Conservation (phyloP, 2,113 vertebrate genomes). For the Sisor rabdophorus region DNA sequence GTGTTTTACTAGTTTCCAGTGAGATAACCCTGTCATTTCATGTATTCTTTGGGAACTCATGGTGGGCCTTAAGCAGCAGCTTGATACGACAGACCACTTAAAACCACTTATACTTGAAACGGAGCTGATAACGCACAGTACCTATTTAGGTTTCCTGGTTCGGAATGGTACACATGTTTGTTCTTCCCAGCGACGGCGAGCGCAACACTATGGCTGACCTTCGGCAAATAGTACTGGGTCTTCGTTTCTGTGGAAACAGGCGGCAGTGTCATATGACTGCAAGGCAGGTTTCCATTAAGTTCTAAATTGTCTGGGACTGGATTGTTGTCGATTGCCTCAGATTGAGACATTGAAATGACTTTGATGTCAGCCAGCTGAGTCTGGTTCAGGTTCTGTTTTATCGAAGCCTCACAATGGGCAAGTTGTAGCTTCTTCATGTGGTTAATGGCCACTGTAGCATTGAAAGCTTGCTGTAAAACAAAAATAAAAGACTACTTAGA, state of each 20-base stretch:
- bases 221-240: constrained; percentile 58
- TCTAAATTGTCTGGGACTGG: constrained; percentile 30
- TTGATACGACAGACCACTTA: too few species aligned
- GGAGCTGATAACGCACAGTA: constrained; percentile 30
- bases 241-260: constrained; percentile 44
- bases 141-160: constrained; percentile 74
- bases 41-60: too few species aligned
- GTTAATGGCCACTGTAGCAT: constrained; percentile 83
- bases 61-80: too few species aligned
- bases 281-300: background rate
- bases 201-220: constrained; percentile 54
- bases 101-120: too few species aligned
- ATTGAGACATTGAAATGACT: constrained; percentile 55
- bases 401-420: constrained; percentile 59
- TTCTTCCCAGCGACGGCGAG: constrained; percentile 60
- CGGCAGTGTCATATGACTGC: constrained; percentile 50
- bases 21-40: too few species aligned
- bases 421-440: constrained; percentile 94
- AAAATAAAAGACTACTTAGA: constrained; percentile 14
- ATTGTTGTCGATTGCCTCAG: constrained; percentile 41
- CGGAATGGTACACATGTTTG: constrained; percentile 68
- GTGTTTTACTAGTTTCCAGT: too few species aligned
- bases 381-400: constrained; percentile 34
- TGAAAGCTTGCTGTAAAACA: constrained; percentile 83
- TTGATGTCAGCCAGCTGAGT: constrained; percentile 57